phyloP scores from a whole-genome alignment of 1,140 invertebrate species.

The Pseudomyrmex pallidus region DNA sequence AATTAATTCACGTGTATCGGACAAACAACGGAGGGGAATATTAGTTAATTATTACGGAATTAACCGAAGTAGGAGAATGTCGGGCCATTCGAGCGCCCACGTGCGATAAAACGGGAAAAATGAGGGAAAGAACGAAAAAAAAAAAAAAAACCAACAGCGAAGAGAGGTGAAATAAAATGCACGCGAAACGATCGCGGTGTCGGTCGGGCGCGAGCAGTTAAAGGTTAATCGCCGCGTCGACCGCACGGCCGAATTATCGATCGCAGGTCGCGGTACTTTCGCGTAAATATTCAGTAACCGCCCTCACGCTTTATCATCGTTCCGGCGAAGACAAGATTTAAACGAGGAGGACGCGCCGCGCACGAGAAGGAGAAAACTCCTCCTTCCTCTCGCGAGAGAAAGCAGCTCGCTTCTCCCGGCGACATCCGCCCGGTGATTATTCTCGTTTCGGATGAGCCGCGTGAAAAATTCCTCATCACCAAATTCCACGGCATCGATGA shows the following conservation, averaged over 20 bases:
- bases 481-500: constrained; percentile 56
- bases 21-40: constrained; percentile 40
- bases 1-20: constrained; percentile 51
- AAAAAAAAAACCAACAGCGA: background rate
- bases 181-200: constrained; percentile 24
- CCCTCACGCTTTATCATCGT: constrained; percentile 64
- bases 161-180: constrained; percentile 20
- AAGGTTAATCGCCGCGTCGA: constrained; percentile 26
- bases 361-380: constrained; percentile 44
- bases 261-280: constrained; percentile 38
- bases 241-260: constrained; percentile 45
- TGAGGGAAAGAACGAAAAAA: no score
- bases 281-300: constrained; percentile 70
- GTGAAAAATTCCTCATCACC: constrained; percentile 21
- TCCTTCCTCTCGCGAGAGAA: background rate
- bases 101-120: background rate
- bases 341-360: constrained; percentile 64
- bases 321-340: constrained; percentile 59
- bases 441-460: constrained; percentile 17
- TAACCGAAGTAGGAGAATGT: constrained; percentile 8
- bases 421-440: constrained; percentile 45
- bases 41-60: constrained; percentile 57
- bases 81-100: background rate
- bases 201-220: constrained; percentile 40
- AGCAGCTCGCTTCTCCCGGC: constrained; percentile 16